Conservation (phyloP, 2,888 invertebrate species). For the Phengaris alcon region DNA sequence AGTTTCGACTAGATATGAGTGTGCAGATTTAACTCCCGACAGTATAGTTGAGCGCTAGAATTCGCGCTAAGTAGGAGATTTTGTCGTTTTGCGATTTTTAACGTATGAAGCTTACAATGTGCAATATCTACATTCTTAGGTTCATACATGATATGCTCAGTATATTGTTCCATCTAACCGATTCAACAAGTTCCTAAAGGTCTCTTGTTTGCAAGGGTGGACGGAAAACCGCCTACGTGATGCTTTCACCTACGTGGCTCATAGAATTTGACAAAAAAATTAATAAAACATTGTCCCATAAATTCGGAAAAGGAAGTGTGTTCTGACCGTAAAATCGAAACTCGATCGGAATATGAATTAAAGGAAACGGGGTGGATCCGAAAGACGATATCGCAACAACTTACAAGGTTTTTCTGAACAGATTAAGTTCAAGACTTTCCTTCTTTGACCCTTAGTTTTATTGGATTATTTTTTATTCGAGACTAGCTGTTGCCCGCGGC, state of each 20-base stretch:
- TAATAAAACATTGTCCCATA: conserved; percentile 2
- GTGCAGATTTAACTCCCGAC: too few relatives aligned
- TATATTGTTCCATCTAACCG: too few relatives aligned
- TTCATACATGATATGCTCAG: too few relatives aligned
- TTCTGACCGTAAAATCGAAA: conserved; percentile 3
- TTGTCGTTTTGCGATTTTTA: too few relatives aligned
- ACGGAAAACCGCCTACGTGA: not conserved
- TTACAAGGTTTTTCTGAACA: conserved; percentile 10
- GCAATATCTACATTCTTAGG: too few relatives aligned
- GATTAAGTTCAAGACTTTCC: not conserved
- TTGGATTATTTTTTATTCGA: not conserved
- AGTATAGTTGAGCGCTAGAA: too few relatives aligned
- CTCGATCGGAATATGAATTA: conserved; percentile 24
- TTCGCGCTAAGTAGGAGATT: too few relatives aligned
- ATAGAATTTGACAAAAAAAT: conserved; percentile 13
- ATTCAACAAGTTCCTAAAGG: too few relatives aligned
- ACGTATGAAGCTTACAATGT: too few relatives aligned
- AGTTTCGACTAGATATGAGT: too few relatives aligned
- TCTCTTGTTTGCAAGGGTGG: too few relatives aligned
- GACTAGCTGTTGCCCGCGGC: too few relatives aligned
- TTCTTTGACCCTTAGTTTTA: not conserved
- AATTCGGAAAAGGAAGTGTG: not conserved
- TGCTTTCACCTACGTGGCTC: not conserved
- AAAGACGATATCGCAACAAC: conserved; percentile 9
- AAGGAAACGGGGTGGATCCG: not conserved